Evolutionary conservation across 2,888 invertebrate genomes (phyloP), one percentile per base, ranked within the genome.

Genomic region (Strigamia maritima): DNA sequence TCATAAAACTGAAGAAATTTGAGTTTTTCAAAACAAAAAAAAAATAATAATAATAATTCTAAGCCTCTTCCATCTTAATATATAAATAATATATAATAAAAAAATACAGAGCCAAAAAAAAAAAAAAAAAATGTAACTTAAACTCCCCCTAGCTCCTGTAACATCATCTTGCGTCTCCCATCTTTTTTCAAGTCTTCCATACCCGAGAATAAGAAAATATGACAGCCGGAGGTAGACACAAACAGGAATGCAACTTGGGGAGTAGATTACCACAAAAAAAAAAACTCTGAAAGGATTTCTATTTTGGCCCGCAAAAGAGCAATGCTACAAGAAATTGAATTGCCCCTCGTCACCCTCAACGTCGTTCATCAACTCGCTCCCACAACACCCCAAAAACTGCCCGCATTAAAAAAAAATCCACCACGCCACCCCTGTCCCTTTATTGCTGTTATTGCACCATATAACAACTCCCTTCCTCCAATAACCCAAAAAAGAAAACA

Each of bases 281-380:
- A 54, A 26, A 12, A 26, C 14, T 26, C 28, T 28, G 70, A 70
- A 70, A 70, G 70, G 70, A 70, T 70, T 70, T 70, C 70, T 70
- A 70, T 70, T 70, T 70, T 70, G 70, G 70, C 70, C 70, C 70
- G 70, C 70, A 70, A 70, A 70, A 70, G 70, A 70, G 70, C 70
- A 70, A 70, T 70, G 70, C 28, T 70, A 70, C 70, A 70, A 70
- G 70, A 70, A 70, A 70, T 70, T 70, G 70, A 70, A 70, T 70
- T 70, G 70, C 70, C 70, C 70, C 70, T 70, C 70, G 70, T 70
- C 70, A 70, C 70, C 70, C 70, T 70, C 70, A 16, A 70, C 28
- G 28, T 70, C 70, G 70, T 70, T 70, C 70, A 70, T 70, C 70
- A 70, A 70, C 26, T 70, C 28, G 24, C 70, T 70, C 70, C 60